Evolutionary conservation across 1,140 invertebrate genomes (phyloP).

Genomic region (Ditylenchus dipsaci): DNA sequence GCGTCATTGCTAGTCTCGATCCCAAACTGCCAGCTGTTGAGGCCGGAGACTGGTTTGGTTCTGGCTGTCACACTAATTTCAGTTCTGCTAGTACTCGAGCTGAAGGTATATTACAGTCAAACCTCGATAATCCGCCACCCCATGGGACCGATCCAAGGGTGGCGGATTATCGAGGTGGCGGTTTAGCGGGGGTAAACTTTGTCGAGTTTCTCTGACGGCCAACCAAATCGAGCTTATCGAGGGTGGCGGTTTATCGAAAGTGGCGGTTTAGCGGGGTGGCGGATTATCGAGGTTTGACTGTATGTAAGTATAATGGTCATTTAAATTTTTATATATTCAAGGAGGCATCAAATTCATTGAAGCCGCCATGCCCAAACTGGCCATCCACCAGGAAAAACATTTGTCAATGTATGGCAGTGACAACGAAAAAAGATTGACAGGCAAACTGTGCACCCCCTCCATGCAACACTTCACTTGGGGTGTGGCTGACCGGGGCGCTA

Average conservation of each 20-base stretch:
- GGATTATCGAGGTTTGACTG: too few relatives aligned
- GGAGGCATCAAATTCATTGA: conserved; percentile 67
- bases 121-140: too few relatives aligned
- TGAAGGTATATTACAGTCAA: too few relatives aligned
- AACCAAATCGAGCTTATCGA: too few relatives aligned
- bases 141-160: too few relatives aligned
- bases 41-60: conserved; percentile 76
- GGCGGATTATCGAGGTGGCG: too few relatives aligned
- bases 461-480: conserved; percentile 74
- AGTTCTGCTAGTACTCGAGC: conserved; percentile 78
- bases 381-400: conserved; percentile 75
- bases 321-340: background rate
- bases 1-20: conserved; percentile 77
- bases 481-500: conserved; percentile 73
- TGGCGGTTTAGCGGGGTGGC: too few relatives aligned
- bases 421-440: conserved; percentile 77
- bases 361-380: conserved; percentile 70
- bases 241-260: too few relatives aligned
- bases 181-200: too few relatives aligned
- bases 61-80: conserved; percentile 81
- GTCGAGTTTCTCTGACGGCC: too few relatives aligned
- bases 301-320: background rate
- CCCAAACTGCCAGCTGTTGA: conserved; percentile 60
- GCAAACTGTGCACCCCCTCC: conserved; percentile 75
- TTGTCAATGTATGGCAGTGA: conserved; percentile 68